Evolutionary conservation across 2,113 vertebrate species (phyloP).

Genomic region (Bungarus multicinctus): DNA sequence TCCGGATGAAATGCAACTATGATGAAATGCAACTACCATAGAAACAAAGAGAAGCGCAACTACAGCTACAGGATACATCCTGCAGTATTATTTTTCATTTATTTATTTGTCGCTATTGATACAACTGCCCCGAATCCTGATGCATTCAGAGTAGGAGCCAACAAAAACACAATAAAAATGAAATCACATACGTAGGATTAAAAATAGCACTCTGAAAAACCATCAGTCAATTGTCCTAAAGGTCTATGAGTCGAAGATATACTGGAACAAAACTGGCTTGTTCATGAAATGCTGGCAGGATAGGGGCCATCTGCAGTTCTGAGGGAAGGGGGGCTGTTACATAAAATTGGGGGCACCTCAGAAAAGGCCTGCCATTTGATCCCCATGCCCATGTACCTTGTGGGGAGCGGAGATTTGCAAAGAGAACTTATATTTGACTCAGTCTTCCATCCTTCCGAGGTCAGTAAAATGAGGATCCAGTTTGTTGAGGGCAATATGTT

Average conservation of each 20-base stretch:
- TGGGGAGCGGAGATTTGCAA: not conserved
- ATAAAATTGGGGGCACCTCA: not conserved
- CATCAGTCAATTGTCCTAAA: not conserved
- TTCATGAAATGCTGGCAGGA: not conserved
- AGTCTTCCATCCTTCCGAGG: not conserved
- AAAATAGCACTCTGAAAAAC: not conserved
- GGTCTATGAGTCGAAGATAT: not conserved
- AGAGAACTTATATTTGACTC: not conserved
- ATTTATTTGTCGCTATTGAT: not conserved
- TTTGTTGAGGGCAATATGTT: not conserved
- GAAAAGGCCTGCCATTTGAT: not conserved
- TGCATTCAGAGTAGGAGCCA: not conserved
- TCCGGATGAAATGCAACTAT: not conserved
- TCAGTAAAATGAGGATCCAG: not conserved
- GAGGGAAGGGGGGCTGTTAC: not conserved
- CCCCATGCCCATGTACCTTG: not conserved
- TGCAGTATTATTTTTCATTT: not conserved
- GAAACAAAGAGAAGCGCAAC: not conserved
- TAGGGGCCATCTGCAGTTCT: not conserved
- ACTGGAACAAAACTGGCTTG: not conserved
- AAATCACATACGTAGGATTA: not conserved
- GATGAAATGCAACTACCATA: not conserved
- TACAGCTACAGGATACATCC: not conserved
- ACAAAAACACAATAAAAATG: not conserved
- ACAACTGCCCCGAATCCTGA: not conserved